These are phyloP conservation scores for Lithophane socia DNA, from an alignment of 2,888 invertebrate genomes.

Conservation along the genomic window DNA sequence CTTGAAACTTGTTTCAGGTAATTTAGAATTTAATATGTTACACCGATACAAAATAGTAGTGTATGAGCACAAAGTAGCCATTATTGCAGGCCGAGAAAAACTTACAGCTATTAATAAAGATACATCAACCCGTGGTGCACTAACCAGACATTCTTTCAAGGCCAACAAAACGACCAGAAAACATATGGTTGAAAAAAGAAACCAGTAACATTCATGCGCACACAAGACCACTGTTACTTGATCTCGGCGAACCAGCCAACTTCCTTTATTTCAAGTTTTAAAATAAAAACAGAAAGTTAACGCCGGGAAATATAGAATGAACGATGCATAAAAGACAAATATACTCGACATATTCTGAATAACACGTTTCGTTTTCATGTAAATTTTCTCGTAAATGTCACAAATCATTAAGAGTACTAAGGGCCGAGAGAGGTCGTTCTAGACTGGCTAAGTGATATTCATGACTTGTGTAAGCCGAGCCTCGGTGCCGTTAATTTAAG, in stretches of 20 bases:
- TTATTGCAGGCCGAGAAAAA: conserved; percentile 68
- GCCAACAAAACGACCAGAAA: conserved; percentile 88
- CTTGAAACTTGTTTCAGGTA: conserved; percentile 28
- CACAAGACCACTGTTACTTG: conserved; percentile 74
- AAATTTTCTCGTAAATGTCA: conserved; percentile 35
- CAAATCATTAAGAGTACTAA: conserved; percentile 69
- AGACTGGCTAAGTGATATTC: conserved; percentile 69
- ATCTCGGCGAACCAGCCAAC: conserved; percentile 74
- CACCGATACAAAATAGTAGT: conserved; percentile 40
- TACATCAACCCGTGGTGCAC: conserved; percentile 80
- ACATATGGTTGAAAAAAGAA: conserved; percentile 88
- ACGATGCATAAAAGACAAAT: conserved; percentile 30
- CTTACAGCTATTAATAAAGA: conserved; percentile 81
- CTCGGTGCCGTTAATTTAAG: conserved; percentile 55
- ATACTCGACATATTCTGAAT: conserved; percentile 19
- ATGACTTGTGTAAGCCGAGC: conserved; percentile 73
- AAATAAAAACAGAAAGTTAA: conserved; percentile 65
- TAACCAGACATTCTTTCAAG: conserved; percentile 87
- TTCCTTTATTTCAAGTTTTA: conserved; percentile 78
- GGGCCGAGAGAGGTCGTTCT: conserved; percentile 72
- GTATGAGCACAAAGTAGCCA: conserved; percentile 53
- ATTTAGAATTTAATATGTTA: conserved; percentile 33
- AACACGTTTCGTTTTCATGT: conserved; percentile 30
- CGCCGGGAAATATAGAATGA: conserved; percentile 45
- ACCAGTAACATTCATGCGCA: conserved; percentile 75